Percentiles rank a stretch among this genome's conserved stretches.
phyloP scores from a whole-genome alignment of 1,140 invertebrate genomes.

The Pseudomyrmex sp. region DNA sequence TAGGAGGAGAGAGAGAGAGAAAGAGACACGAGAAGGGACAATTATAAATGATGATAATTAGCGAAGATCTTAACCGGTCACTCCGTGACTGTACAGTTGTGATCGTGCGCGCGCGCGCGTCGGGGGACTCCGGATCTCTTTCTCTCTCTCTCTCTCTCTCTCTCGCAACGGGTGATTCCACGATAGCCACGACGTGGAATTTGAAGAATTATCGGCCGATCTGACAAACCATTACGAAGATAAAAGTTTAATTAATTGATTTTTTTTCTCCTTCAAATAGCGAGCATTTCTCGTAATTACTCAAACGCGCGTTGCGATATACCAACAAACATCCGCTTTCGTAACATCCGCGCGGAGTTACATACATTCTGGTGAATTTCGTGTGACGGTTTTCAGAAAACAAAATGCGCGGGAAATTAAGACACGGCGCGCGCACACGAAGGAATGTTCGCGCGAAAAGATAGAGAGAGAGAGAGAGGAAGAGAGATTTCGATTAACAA shows the following conservation, averaged over 20 bases:
- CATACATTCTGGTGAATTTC: too few relatives aligned
- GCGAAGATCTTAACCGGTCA: slow-evolving; percentile 81
- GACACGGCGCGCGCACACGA: too few relatives aligned
- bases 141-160: too few relatives aligned
- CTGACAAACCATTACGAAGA: slow-evolving; percentile 13
- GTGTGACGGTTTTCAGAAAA: neutral
- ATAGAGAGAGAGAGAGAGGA: slow-evolving; percentile 8
- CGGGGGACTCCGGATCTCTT: slow-evolving; percentile 35
- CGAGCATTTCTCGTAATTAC: neutral
- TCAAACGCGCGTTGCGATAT: neutral
- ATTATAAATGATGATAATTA: slow-evolving; percentile 84
- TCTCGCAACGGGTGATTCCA: slow-evolving; percentile 36
- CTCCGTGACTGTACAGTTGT: slow-evolving; percentile 76
- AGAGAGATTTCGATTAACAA: slow-evolving; percentile 8
- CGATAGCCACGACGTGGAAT: slow-evolving; percentile 32
- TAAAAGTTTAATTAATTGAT: slow-evolving; percentile 22
- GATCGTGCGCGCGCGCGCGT: slow-evolving; percentile 44
- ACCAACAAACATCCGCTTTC: neutral
- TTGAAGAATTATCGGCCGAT: slow-evolving; percentile 49
- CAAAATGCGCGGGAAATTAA: neutral
- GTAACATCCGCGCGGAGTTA: too few relatives aligned
- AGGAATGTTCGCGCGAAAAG: neutral
- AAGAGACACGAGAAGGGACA: slow-evolving; percentile 73
- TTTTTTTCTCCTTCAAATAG: neutral
- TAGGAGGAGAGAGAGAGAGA: neutral